These are phyloP conservation scores for Penaeus vannamei DNA, from an alignment of 1,140 invertebrate species.

Conservation along the genomic window DNA sequence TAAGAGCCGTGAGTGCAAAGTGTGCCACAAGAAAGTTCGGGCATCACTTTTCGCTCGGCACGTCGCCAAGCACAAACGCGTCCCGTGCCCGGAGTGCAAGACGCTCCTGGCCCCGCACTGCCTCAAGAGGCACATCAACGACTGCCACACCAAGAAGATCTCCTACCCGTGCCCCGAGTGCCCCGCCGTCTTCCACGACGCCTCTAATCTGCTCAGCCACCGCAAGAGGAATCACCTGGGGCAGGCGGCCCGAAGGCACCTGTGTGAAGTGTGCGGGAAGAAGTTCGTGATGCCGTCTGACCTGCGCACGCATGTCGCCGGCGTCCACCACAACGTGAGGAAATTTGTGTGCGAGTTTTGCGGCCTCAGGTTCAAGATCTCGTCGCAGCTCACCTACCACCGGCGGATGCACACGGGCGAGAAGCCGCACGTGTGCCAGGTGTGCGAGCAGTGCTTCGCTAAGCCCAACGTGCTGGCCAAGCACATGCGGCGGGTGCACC, in stretches of 20 bases:
- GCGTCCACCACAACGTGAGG: slow-evolving; percentile 57
- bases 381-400: slow-evolving; percentile 92
- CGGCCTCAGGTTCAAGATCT: slow-evolving; percentile 92
- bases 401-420: slow-evolving; percentile 83
- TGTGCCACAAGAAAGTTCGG: slow-evolving; percentile 35
- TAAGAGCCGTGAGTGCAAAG: slow-evolving; percentile 29
- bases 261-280: slow-evolving; percentile 62
- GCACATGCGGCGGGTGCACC: slow-evolving; percentile 74
- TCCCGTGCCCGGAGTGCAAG: slow-evolving; percentile 43
- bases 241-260: slow-evolving; percentile 46
- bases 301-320: slow-evolving; percentile 47
- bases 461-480: slow-evolving; percentile 80
- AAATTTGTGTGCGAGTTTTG: slow-evolving; percentile 73
- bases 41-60: slow-evolving; percentile 31
- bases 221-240: slow-evolving; percentile 61
- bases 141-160: slow-evolving; percentile 30
- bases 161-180: slow-evolving; percentile 47
- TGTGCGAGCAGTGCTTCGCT: slow-evolving; percentile 85
- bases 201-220: slow-evolving; percentile 55
- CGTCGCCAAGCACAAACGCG: slow-evolving; percentile 32
- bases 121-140: slow-evolving; percentile 43
- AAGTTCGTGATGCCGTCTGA: slow-evolving; percentile 52
- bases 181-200: slow-evolving; percentile 52
- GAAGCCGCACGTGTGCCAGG: slow-evolving; percentile 77
- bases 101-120: not conserved